Evolutionary conservation across 2,113 vertebrate species (phyloP).

Genomic region (Pongo abelii): DNA sequence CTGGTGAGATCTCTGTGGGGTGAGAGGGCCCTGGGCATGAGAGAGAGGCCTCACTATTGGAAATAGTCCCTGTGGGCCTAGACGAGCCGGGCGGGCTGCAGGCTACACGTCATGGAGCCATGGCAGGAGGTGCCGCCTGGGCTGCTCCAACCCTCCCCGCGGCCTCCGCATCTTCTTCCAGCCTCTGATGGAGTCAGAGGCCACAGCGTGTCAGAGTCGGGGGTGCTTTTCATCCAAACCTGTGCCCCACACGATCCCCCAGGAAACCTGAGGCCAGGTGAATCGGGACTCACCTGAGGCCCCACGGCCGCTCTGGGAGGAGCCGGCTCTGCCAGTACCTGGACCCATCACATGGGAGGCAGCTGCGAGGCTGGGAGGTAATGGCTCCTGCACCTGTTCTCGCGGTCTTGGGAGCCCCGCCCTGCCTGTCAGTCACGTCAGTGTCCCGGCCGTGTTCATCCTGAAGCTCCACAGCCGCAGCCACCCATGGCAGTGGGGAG

Average conservation of each 20-base stretch:
- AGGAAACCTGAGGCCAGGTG: neutral
- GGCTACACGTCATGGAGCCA: neutral
- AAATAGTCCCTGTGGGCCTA: neutral
- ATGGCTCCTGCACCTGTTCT: neutral
- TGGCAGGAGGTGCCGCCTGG: accelerated
- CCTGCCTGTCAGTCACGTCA: neutral
- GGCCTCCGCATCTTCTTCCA: accelerated
- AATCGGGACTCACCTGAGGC: neutral
- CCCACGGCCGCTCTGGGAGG: neutral
- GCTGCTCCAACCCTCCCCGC: neutral
- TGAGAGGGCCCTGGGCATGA: too few relatives aligned
- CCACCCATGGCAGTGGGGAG: neutral
- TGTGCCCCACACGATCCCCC: too few relatives aligned
- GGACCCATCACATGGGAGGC: neutral
- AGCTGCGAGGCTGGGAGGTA: neutral
- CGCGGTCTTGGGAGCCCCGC: neutral
- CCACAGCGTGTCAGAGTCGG: neutral
- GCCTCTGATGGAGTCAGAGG: neutral
- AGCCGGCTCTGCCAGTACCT: too few relatives aligned
- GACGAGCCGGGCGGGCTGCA: neutral
- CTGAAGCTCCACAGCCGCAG: slow-evolving; percentile 66
- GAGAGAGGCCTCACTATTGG: too few relatives aligned
- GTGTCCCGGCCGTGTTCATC: neutral
- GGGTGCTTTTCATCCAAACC: neutral
- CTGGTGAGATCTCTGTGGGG: too few relatives aligned